A percentile compares a stretch with the other conserved stretches of the same genome.
Evolutionary conservation across 1,140 invertebrate species (phyloP).

Genomic region (Drosophila baimaii): DNA sequence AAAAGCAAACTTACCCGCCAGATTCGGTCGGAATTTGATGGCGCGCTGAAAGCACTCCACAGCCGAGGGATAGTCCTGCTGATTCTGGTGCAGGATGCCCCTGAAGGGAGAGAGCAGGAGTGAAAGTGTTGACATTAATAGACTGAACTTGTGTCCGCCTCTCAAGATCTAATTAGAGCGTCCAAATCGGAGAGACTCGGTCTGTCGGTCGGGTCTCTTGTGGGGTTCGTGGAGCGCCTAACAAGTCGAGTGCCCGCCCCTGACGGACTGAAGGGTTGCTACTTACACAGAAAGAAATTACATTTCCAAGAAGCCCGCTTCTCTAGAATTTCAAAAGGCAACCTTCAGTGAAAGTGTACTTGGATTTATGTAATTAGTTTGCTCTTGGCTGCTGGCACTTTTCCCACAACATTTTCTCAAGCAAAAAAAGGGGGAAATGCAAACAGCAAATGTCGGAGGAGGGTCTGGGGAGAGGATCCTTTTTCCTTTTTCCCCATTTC

Average conservation of each 20-base stretch:
- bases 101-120: conserved; percentile 87
- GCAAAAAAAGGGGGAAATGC: conserved; percentile 8
- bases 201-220: conserved; percentile 30
- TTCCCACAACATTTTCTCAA: conserved; percentile 6
- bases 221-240: conserved; percentile 23
- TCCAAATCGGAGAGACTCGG: conserved; percentile 19
- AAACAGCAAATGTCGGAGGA: conserved; percentile 1
- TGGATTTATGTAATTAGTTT: conserved; percentile 68
- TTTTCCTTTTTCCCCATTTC: conserved; percentile 17
- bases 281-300: conserved; percentile 27
- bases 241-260: conserved; percentile 31
- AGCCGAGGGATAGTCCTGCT: conserved; percentile 94
- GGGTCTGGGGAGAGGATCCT: neutral
- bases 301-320: neutral
- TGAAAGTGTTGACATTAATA: conserved; percentile 67
- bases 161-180: conserved; percentile 72
- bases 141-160: conserved; percentile 70
- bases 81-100: conserved; percentile 96
- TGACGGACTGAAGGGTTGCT: conserved; percentile 18
- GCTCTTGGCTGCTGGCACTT: conserved; percentile 26
- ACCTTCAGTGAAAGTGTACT: conserved; percentile 15
- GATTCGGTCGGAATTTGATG: conserved; percentile 95
- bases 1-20: conserved; percentile 92
- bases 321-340: neutral
- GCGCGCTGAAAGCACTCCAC: conserved; percentile 96